Percentiles rank a stretch among this genome's conserved stretches.
These are phyloP conservation scores for Engystomops pustulosus DNA, from an alignment of 2,113 vertebrate species.

Conservation along the genomic window DNA sequence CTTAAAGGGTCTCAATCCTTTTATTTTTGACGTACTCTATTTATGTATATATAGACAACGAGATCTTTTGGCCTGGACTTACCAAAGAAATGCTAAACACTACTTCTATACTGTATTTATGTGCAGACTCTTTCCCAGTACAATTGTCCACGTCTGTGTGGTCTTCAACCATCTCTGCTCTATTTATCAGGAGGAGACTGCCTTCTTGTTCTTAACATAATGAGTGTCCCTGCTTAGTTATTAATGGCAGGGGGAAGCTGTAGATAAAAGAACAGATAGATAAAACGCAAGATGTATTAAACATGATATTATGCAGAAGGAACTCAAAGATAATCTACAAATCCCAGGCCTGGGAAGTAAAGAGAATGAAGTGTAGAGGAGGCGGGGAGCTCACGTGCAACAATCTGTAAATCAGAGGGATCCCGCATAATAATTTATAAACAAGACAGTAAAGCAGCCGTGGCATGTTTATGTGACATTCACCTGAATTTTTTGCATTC, in stretches of 20 bases:
- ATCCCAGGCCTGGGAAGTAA: constrained; percentile 47
- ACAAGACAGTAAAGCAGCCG: constrained; percentile 26
- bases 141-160: constrained; percentile 32
- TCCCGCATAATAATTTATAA: constrained; percentile 41
- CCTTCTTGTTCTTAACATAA: constrained; percentile 44
- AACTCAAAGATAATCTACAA: constrained; percentile 51
- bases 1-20: no score
- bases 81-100: neutral
- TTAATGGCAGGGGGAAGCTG: constrained; percentile 44
- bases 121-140: neutral
- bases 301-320: constrained; percentile 48
- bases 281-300: constrained; percentile 55
- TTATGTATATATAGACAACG: neutral
- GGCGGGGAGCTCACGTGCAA: constrained; percentile 1
- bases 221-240: constrained; percentile 40
- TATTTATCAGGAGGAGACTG: constrained; percentile 12
- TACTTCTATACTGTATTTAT: neutral
- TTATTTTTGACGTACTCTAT: no score
- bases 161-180: constrained; percentile 12
- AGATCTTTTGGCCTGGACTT: neutral
- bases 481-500: constrained; percentile 3
- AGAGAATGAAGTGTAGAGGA: constrained; percentile 50
- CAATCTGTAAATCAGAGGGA: constrained; percentile 45
- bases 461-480: neutral
- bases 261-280: constrained; percentile 57